Conservation (phyloP, 2,888 invertebrate species). For the Harpagoxenus sublaevis region DNA sequence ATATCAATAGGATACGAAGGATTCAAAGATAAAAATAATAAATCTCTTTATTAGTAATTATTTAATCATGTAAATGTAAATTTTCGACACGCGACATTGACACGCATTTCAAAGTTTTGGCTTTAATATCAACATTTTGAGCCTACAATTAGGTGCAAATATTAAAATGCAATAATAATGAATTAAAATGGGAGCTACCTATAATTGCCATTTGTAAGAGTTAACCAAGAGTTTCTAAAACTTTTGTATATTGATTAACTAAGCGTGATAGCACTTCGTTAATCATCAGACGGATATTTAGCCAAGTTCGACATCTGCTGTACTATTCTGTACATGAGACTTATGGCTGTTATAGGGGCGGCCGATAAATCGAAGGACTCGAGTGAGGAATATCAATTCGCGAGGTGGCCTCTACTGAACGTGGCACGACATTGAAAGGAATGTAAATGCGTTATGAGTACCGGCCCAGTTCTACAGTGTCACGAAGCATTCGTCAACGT, state of each 20-base stretch:
- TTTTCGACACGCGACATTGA: no score
- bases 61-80: no score
- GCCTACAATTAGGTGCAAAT: neutral
- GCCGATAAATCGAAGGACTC: slow-evolving; percentile 82
- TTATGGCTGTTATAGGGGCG: slow-evolving; percentile 72
- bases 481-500: slow-evolving; percentile 64
- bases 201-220: neutral
- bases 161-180: no score
- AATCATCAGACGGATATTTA: slow-evolving; percentile 51
- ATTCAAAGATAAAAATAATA: neutral
- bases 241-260: neutral
- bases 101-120: neutral
- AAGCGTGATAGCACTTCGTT: slow-evolving; percentile 10
- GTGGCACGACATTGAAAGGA: slow-evolving; percentile 85
- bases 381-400: slow-evolving; percentile 77
- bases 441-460: slow-evolving; percentile 82
- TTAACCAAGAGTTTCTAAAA: neutral
- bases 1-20: neutral
- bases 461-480: slow-evolving; percentile 79
- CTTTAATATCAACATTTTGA: neutral
- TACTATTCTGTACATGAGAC: slow-evolving; percentile 67
- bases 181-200: neutral
- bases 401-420: slow-evolving; percentile 80
- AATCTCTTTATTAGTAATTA: no score
- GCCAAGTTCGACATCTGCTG: slow-evolving; percentile 52